Percentiles rank a stretch among this genome's conserved stretches.
Conservation (phyloP, 1,140 invertebrate genomes). For the Drosophila gunungcola region DNA sequence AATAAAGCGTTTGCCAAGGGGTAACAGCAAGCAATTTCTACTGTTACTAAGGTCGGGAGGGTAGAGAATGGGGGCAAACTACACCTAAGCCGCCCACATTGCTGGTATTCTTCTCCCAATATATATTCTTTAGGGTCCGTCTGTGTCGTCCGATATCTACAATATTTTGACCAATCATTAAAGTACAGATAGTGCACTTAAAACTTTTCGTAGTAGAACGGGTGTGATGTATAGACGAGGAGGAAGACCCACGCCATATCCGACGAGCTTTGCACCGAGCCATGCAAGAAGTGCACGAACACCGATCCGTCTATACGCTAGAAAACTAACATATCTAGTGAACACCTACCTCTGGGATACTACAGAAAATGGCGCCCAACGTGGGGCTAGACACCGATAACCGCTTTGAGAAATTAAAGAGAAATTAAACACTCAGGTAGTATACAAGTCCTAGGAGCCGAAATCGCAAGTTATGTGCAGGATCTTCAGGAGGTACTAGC, state of each 20-base stretch:
- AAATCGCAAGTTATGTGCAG: too few species aligned
- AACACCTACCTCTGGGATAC: too few species aligned
- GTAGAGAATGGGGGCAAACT: slow-evolving; percentile 2
- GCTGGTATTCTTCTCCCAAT: neutral
- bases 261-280: slow-evolving; percentile 1
- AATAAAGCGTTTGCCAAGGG: neutral
- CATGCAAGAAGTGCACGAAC: neutral
- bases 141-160: neutral
- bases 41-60: neutral
- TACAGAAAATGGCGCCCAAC: too few species aligned
- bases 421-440: too few species aligned
- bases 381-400: too few species aligned
- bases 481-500: too few species aligned
- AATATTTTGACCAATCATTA: neutral
- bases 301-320: neutral
- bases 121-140: neutral
- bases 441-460: too few species aligned
- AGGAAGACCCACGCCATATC: neutral
- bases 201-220: too few species aligned
- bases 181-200: neutral
- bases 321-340: neutral
- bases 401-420: too few species aligned
- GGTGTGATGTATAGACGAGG: neutral
- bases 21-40: slow-evolving; percentile 1
- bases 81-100: slow-evolving; percentile 2